Conservation (phyloP, 2,888 invertebrate species). For the Yponomeuta evonymella region DNA sequence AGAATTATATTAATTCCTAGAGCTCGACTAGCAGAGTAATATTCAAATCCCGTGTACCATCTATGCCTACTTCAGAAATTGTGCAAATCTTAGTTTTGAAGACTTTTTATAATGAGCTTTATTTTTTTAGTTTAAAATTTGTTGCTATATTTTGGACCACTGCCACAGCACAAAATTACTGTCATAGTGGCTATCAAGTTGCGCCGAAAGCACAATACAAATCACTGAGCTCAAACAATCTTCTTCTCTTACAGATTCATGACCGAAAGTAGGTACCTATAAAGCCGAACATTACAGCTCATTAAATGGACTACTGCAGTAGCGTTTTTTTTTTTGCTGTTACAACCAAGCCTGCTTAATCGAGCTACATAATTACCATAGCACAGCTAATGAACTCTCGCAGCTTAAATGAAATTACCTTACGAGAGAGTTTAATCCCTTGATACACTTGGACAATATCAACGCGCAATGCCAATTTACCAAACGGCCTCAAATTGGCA, state of each 20-base stretch:
- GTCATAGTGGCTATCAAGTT: slow-evolving; percentile 32
- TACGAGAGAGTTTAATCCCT: neutral
- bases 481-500: neutral
- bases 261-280: slow-evolving; percentile 27
- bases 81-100: too few species aligned
- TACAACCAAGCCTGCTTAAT: neutral
- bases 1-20: neutral
- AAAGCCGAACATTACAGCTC: slow-evolving; percentile 22
- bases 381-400: neutral
- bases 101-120: too few species aligned
- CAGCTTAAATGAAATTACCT: neutral
- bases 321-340: neutral
- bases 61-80: too few species aligned
- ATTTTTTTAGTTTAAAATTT: too few species aligned
- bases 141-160: too few species aligned
- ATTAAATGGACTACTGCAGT: neutral
- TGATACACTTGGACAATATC: neutral
- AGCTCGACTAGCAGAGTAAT: neutral
- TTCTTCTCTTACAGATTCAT: slow-evolving; percentile 33
- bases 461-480: neutral
- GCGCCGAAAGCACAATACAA: slow-evolving; percentile 36
- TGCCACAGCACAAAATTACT: neutral
- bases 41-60: too few species aligned
- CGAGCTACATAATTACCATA: neutral
- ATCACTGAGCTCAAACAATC: slow-evolving; percentile 40